These are phyloP conservation scores for Syngnathus scovelli DNA, from an alignment of 2,113 vertebrate species.

Conservation along the genomic window DNA sequence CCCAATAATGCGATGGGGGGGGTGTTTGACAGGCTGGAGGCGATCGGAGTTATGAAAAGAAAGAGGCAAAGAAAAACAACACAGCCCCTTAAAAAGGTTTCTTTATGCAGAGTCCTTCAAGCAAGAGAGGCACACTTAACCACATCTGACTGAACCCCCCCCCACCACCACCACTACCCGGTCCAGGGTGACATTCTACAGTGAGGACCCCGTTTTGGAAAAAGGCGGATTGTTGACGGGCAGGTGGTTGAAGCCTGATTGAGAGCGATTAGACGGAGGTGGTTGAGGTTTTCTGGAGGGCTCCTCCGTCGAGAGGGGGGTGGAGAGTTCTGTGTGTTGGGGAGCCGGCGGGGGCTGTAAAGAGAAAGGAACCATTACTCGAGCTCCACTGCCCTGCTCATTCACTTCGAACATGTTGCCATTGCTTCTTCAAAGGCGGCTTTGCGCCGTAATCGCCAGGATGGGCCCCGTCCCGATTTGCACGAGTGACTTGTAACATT, in stretches of 20 bases:
- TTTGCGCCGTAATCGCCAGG: slow-evolving; percentile 19
- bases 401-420: slow-evolving; percentile 51
- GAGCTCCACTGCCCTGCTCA: slow-evolving; percentile 55
- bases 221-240: not conserved
- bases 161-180: slow-evolving; percentile 22
- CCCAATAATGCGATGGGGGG: slow-evolving; percentile 34
- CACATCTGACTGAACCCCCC: slow-evolving; percentile 57
- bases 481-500: slow-evolving; percentile 31
- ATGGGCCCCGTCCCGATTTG: slow-evolving; percentile 25
- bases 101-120: slow-evolving; percentile 51
- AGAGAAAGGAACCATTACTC: slow-evolving; percentile 60
- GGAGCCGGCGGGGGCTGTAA: slow-evolving; percentile 22
- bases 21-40: slow-evolving; percentile 44
- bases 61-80: slow-evolving; percentile 3
- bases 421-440: slow-evolving; percentile 45
- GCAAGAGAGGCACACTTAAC: slow-evolving; percentile 49
- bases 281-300: not conserved
- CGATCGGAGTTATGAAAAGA: slow-evolving; percentile 52
- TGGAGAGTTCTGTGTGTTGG: not conserved
- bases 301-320: slow-evolving; percentile 14
- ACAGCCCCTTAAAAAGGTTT: slow-evolving; percentile 49
- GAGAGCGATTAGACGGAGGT: slow-evolving; percentile 31
- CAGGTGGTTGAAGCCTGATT: slow-evolving; percentile 21
- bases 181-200: slow-evolving; percentile 36
- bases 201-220: slow-evolving; percentile 21